These are phyloP conservation scores for Drosophila subobscura DNA, from an alignment of 1,140 invertebrate species.

Conservation along the genomic window DNA sequence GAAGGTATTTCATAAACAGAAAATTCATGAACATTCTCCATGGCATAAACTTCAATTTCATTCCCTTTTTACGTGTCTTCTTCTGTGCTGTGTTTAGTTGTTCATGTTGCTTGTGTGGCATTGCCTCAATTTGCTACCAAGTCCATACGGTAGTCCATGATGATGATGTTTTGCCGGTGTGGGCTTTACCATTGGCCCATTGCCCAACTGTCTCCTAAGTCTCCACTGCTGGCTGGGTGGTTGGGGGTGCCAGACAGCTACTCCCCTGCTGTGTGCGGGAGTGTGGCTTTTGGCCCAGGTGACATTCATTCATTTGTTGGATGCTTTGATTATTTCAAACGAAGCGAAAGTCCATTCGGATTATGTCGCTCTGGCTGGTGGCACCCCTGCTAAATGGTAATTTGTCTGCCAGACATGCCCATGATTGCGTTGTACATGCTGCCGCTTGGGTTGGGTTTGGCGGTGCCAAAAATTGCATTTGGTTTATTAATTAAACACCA, in stretches of 20 bases:
- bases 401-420: constrained; percentile 60
- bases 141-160: not conserved
- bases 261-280: not conserved
- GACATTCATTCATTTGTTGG: constrained; percentile 73
- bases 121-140: constrained; percentile 52
- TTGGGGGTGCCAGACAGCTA: not conserved
- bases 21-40: constrained; percentile 23
- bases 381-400: constrained; percentile 56
- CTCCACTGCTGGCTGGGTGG: not conserved
- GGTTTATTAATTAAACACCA: constrained; percentile 78
- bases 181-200: constrained; percentile 30
- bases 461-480: constrained; percentile 68
- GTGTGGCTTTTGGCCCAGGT: constrained; percentile 60
- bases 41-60: constrained; percentile 37
- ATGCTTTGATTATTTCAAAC: constrained; percentile 73
- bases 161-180: constrained; percentile 24
- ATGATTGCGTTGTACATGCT: constrained; percentile 14
- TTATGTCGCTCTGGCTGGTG: constrained; percentile 27
- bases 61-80: constrained; percentile 4
- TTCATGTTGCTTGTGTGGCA: constrained; percentile 28
- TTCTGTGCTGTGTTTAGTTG: constrained; percentile 39
- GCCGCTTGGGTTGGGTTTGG: constrained; percentile 8
- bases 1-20: constrained; percentile 14
- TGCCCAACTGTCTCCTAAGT: not conserved
- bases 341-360: constrained; percentile 50